A percentile compares a stretch with the other conserved stretches of the same genome.
phyloP scores from a whole-genome alignment of 37 sponge, comb jelly and placozoan genomes.

The Haliclona indistincta region DNA sequence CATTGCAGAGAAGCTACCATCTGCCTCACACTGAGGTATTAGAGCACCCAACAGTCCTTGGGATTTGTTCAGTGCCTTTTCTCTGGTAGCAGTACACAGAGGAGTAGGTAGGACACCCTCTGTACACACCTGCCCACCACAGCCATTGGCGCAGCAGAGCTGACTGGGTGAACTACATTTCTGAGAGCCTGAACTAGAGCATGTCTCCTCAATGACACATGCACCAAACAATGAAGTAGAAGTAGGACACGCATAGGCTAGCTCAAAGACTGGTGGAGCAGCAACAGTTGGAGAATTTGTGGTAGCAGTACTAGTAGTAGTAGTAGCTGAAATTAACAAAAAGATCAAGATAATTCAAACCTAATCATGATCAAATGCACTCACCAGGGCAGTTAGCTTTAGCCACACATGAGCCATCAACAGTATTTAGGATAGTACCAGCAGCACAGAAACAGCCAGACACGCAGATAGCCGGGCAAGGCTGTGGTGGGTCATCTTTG shows the following conservation, averaged over 20 bases:
- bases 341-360: too few relatives aligned
- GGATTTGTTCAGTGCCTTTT: not conserved
- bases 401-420: not conserved
- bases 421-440: not conserved
- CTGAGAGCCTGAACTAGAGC: not conserved
- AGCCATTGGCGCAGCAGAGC: slow-evolving; percentile 41
- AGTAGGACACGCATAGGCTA: not conserved
- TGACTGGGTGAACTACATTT: not conserved
- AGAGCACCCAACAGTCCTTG: slow-evolving; percentile 6
- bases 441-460: not conserved
- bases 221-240: not conserved
- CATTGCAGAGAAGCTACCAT: slow-evolving; percentile 42
- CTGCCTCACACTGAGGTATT: slow-evolving; percentile 43
- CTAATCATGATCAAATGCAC: not conserved
- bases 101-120: slow-evolving; percentile 6
- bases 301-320: not conserved
- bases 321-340: not conserved
- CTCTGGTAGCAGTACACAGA: slow-evolving; percentile 5
- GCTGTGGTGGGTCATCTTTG: not conserved
- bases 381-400: not conserved
- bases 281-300: not conserved
- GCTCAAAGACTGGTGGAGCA: not conserved
- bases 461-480: not conserved
- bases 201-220: slow-evolving; percentile 11
- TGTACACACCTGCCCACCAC: slow-evolving; percentile 15